Evolutionary conservation across 2,888 invertebrate species (phyloP), one percentile per base, ranked within the genome.

Genomic region (Phengaris arion): DNA sequence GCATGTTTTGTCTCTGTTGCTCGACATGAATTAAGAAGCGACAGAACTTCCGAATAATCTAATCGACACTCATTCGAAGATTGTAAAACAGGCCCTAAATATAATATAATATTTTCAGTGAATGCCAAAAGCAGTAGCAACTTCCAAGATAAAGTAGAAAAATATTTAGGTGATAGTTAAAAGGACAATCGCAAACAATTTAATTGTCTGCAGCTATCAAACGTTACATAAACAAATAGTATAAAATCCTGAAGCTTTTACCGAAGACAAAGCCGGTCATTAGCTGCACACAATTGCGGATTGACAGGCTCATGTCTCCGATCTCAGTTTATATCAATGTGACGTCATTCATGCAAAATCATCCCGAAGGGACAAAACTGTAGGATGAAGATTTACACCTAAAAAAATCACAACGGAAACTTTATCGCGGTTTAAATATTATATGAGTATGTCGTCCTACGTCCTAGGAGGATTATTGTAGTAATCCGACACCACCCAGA

Each of bases 211-310:
- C 59, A 59, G 59, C 59, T 10, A 22, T 59, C 9, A 59, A 15
- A 15, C 57, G 10, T 59, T 59, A 59, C 8, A 59, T 64, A 64
- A 64, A 13, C 64, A 64, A 64, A 45, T 64, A 12, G 12, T 10
- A 22, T 22, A 22, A 52, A 64, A 64, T 35, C 6, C 64, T 35
- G 64, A 64, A 64, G 64, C 64, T 45, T 64, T 64, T 64, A 64
- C 64, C 35, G 64, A 64, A 64, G 64, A 64, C 64, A 64, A 64
- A 64, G 64, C 64, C 64, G 13, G 35, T 6, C 35, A 45, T 64
- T 64, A 64, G 35, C 22, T 22, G 59, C 64, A 64, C 35, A 64
- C 64, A 64, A 64, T 64, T 35, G 64, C 12, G 35, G 64, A 64
- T 45, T 45, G 64, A 64, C 45, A 64, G 64, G 64, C 6, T 13